A percentile compares a stretch with the other conserved stretches of the same genome.
These are phyloP conservation scores for Lophius piscatorius DNA, from an alignment of 2,113 vertebrate species.

Conservation along the genomic window DNA sequence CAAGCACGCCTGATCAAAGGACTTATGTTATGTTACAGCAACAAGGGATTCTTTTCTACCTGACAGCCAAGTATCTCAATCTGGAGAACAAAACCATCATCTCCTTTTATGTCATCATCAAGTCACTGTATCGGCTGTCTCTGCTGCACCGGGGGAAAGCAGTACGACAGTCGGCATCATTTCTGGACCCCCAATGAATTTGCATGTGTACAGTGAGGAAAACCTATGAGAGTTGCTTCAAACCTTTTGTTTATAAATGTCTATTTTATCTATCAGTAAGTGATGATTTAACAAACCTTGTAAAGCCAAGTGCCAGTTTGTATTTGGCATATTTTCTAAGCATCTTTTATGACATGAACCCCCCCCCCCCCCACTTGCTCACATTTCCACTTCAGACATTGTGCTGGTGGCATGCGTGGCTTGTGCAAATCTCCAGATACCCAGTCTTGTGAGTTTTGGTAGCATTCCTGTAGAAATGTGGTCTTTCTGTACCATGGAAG, in stretches of 20 bases:
- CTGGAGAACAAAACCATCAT: slow-evolving; percentile 30
- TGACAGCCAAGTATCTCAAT: slow-evolving; percentile 35
- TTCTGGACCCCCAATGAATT: slow-evolving; percentile 41
- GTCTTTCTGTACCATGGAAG: slow-evolving; percentile 72
- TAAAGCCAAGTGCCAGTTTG: slow-evolving; percentile 51
- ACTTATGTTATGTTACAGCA: slow-evolving; percentile 28
- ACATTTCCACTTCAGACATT: slow-evolving; percentile 53
- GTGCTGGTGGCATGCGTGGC: slow-evolving; percentile 70
- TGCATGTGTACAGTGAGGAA: slow-evolving; percentile 61
- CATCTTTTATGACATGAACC: slow-evolving; percentile 53
- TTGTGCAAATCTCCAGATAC: slow-evolving; percentile 60
- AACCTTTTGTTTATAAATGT: slow-evolving; percentile 67
- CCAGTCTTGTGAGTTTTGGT: slow-evolving; percentile 75
- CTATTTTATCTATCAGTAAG: slow-evolving; percentile 68
- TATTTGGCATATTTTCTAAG: slow-evolving; percentile 60
- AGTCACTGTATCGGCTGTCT: slow-evolving; percentile 31
- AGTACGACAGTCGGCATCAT: slow-evolving; percentile 34
- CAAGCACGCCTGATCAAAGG: slow-evolving; percentile 40
- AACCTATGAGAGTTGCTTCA: slow-evolving; percentile 44
- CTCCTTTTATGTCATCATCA: slow-evolving; percentile 15
- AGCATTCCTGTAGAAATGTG: slow-evolving; percentile 77
- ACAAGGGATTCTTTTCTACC: slow-evolving; percentile 6
- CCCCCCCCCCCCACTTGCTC: slow-evolving; percentile 28
- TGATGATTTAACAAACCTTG: slow-evolving; percentile 50
- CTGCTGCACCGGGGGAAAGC: slow-evolving; percentile 43